A percentile compares a stretch with the other conserved stretches of the same genome.
phyloP scores from a whole-genome alignment of 2,888 invertebrate genomes.

The Aleiodes alternator region DNA sequence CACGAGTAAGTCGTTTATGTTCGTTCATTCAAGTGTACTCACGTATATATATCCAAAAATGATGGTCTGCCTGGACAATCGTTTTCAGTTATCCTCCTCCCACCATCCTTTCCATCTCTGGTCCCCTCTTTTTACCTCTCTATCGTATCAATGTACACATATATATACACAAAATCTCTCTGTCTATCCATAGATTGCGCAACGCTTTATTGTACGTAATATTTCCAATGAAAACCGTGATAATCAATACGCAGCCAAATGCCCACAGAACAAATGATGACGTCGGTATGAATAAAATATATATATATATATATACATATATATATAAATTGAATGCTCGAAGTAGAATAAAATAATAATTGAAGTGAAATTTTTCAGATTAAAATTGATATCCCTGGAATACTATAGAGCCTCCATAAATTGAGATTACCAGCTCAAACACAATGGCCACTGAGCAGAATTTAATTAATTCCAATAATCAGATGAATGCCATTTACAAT shows the following conservation, averaged over 20 bases:
- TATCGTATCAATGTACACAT: constrained; percentile 11
- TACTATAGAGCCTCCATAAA: not conserved
- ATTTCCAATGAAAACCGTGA: constrained; percentile 55
- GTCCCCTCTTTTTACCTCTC: not conserved
- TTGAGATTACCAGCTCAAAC: not conserved
- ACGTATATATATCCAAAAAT: constrained; percentile 40
- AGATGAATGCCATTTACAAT: constrained; percentile 5
- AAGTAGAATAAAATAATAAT: not conserved
- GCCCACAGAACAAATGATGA: constrained; percentile 29
- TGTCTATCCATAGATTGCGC: constrained; percentile 47
- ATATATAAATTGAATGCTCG: not conserved
- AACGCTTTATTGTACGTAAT: constrained; percentile 57
- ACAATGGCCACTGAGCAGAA: not conserved
- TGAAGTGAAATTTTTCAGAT: constrained; percentile 24
- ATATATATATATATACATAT: not conserved
- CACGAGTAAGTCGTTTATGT: constrained; percentile 17
- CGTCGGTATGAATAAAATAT: constrained; percentile 3
- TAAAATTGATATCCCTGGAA: constrained; percentile 14
- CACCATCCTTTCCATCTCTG: not conserved
- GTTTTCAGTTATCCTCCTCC: constrained; percentile 15
- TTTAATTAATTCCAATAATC: constrained; percentile 27
- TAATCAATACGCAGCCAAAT: constrained; percentile 56
- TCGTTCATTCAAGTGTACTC: constrained; percentile 35
- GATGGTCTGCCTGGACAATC: constrained; percentile 33
- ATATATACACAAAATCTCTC: not conserved